These are phyloP conservation scores for Corythucha ciliata DNA, from an alignment of 2,888 invertebrate genomes.

Conservation along the genomic window DNA sequence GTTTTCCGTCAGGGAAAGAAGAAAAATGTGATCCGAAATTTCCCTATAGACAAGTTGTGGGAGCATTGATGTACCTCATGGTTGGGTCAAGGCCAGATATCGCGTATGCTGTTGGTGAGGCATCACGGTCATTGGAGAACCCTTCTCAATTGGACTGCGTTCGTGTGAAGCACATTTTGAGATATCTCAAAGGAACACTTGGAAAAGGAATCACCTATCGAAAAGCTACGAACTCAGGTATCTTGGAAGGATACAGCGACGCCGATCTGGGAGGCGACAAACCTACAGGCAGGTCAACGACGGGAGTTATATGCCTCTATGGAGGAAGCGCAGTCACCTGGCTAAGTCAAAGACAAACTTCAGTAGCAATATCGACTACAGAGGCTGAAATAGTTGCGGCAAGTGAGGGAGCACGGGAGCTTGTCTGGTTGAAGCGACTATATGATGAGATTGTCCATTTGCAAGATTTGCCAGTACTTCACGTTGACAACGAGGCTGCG, in stretches of 20 bases:
- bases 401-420: slow-evolving; percentile 25
- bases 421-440: slow-evolving; percentile 37
- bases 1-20: no score
- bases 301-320: slow-evolving; percentile 2
- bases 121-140: slow-evolving; percentile 5
- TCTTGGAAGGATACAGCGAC: slow-evolving; percentile 30
- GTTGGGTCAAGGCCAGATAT: slow-evolving; percentile 22
- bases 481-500: slow-evolving; percentile 37
- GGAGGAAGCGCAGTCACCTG: background rate
- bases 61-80: slow-evolving; percentile 14
- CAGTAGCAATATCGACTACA: slow-evolving; percentile 17
- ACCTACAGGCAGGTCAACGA: slow-evolving; percentile 3
- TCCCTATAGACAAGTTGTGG: slow-evolving; percentile 16
- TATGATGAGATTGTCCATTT: slow-evolving; percentile 34
- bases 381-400: slow-evolving; percentile 29
- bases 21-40: background rate
- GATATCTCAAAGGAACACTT: slow-evolving; percentile 24
- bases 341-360: slow-evolving; percentile 9
- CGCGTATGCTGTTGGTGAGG: slow-evolving; percentile 18
- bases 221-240: slow-evolving; percentile 14
- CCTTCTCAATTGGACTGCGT: background rate
- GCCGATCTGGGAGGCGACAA: slow-evolving; percentile 32
- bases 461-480: slow-evolving; percentile 34
- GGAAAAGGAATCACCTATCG: slow-evolving; percentile 19
- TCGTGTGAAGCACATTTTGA: slow-evolving; percentile 20